Base-by-base conservation (phyloP, 1,140 invertebrate genomes). In the Heterodera carotae region DNA sequence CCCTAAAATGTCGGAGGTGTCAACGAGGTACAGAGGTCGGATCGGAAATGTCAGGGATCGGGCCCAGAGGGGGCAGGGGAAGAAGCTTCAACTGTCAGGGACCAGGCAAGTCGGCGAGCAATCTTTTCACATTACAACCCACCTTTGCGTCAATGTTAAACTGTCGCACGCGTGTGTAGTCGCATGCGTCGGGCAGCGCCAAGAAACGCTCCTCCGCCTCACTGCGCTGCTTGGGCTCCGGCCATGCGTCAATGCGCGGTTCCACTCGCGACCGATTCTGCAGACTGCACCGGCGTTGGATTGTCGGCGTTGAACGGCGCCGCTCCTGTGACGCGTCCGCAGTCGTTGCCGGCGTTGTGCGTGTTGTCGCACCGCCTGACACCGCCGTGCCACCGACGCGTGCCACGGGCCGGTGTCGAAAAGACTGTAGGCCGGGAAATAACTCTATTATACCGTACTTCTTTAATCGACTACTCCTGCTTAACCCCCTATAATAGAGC, bases 111-210 rank as follows among this genome's bases (percentile, higher is more conserved):
- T n/a, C n/a, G n/a, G n/a, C n/a, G n/a, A n/a, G n/a, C n/a, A n/a
- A n/a, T n/a, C n/a, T n/a, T n/a, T n/a, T n/a, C n/a, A n/a, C n/a
- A n/a, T 43, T 6, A 12, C 39, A 12, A 12, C 39, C 6, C 39
- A 43, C 39, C 39, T 84, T 84, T 22, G 82, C 69, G 75, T 84
- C 84, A 56, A 84, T 85, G 33, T 82, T 77, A 48, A 84, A 84
- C 75, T 85, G 83, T 18, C 83, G 80, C 34, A 84, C 82, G 34
- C 83, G 81, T 53, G 82, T 83, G 69, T 83, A 83, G 69, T 83
- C 82, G 39, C 83, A 80, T 39, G 76, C 78, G 68, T 83, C 82
- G 3, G 82, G 82, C 31, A 83, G 78, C 10, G 67, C 34, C 22
- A 83, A 59, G 53, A 83, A 83, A n/a, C 82, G 81, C 72, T 83